Evolutionary conservation across 1,140 invertebrate species (phyloP).

Genomic region (Cydia amplana): DNA sequence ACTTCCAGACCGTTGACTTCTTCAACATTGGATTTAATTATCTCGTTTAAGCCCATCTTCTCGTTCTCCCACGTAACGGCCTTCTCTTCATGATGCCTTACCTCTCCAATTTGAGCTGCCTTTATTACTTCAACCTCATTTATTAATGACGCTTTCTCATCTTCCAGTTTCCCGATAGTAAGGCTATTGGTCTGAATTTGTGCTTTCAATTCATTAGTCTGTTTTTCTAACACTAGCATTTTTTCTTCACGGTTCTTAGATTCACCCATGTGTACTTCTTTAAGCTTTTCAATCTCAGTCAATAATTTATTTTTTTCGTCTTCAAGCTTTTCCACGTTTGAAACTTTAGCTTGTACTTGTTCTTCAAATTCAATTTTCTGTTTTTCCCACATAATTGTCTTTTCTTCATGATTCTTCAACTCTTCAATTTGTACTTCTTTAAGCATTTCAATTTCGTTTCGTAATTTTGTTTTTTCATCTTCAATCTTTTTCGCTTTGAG

Average conservation of each 20-base stretch:
- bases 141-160: conserved; percentile 42
- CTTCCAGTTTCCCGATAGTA: conserved; percentile 22
- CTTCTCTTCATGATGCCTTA: neutral
- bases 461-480: conserved; percentile 42
- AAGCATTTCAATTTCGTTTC: conserved; percentile 43
- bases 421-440: conserved; percentile 25
- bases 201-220: conserved; percentile 37
- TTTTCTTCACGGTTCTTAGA: neutral
- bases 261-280: conserved; percentile 7
- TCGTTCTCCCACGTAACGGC: neutral
- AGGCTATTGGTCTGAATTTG: conserved; percentile 41
- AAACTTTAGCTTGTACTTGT: conserved; percentile 41
- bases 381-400: neutral
- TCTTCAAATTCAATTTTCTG: conserved; percentile 37
- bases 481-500: conserved; percentile 23
- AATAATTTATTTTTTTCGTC: conserved; percentile 44
- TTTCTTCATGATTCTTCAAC: neutral
- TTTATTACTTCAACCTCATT: conserved; percentile 45
- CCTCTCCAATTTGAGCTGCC: neutral
- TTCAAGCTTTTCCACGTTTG: conserved; percentile 15
- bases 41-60: neutral
- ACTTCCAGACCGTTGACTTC: neutral
- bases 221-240: neutral
- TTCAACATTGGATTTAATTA: neutral
- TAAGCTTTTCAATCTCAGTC: conserved; percentile 43